phyloP scores from a whole-genome alignment of 2,888 invertebrate genomes.

The Plebejus melissa region DNA sequence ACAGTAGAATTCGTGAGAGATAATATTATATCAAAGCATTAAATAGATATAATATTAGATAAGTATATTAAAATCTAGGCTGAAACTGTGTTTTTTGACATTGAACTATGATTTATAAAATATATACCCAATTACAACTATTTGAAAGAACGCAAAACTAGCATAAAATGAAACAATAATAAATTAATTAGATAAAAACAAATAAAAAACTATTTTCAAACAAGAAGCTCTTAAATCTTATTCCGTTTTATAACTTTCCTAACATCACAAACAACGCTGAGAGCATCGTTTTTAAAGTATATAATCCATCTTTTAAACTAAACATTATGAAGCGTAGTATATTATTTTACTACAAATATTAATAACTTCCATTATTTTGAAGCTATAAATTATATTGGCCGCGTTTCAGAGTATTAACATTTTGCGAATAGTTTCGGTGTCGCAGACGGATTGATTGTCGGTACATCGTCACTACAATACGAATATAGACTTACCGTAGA shows the following conservation, averaged over 20 bases:
- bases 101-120: too few relatives aligned
- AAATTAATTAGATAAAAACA: background rate
- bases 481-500: background rate
- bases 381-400: background rate
- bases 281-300: background rate
- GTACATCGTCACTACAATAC: background rate
- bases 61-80: too few relatives aligned
- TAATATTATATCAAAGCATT: background rate
- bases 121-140: too few relatives aligned
- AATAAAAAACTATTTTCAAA: background rate
- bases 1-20: background rate
- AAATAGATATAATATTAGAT: too few relatives aligned
- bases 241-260: background rate
- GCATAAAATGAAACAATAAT: background rate
- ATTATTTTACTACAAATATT: constrained; percentile 1
- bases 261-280: background rate
- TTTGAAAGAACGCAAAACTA: too few relatives aligned
- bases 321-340: background rate
- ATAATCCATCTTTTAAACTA: background rate
- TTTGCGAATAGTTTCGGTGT: background rate
- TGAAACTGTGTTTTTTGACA: too few relatives aligned
- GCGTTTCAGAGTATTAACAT: background rate
- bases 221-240: background rate
- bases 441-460: background rate
- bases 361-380: background rate